Base-by-base conservation (phyloP, 1,140 invertebrate genomes). In the Homarus americanus region DNA sequence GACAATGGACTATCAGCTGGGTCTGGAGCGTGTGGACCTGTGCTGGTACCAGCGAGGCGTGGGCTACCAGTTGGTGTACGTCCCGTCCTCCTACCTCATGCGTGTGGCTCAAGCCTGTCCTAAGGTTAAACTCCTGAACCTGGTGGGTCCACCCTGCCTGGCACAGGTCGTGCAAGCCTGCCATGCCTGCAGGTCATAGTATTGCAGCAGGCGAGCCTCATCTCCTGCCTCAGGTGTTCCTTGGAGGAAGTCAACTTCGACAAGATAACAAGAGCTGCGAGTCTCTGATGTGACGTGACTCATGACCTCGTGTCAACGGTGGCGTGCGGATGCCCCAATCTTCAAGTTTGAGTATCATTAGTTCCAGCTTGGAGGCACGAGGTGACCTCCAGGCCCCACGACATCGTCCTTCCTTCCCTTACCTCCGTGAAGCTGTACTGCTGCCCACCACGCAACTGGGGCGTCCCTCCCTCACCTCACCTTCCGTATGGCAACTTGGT, bases 1-100 rank as follows among this genome's bases (percentile, higher is more conserved):
- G 12, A 20, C 63, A n/a, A 4, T 40, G 40, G 36, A 1, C 9
- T n/a, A 24, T 4, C 69, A 58, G 7, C 38, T 90, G 15, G n/a
- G n/a, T n/a, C n/a, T n/a, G n/a, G 80, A 90, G n/a, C n/a, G 88
- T 15, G 82, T 90, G 36, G 88, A 90, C 32, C 49, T 90, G 34
- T 90, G 88, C 28, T 90, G 88, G 88, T 72, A 90, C 69, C 44
- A 83, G 53, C 41, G 82, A 34, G 79, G 66, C 36, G 38, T 83
- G 7, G 88, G 88, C 12, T 90, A 90, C 80, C 88, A 90, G n/a
- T 44, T 90, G 28, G 79, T 90, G 38, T 90, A 90, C 49, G 79
- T 90, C 28, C 88, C 88, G 7, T 75, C 88, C 1, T 90, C 88
- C 1, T 83, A 83, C 80, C 66, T 90, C 10, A 9, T 84, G 28